Evolutionary conservation across 1,140 invertebrate genomes (phyloP), one percentile per base, ranked within the genome.

Genomic region (Cephus cinctus): DNA sequence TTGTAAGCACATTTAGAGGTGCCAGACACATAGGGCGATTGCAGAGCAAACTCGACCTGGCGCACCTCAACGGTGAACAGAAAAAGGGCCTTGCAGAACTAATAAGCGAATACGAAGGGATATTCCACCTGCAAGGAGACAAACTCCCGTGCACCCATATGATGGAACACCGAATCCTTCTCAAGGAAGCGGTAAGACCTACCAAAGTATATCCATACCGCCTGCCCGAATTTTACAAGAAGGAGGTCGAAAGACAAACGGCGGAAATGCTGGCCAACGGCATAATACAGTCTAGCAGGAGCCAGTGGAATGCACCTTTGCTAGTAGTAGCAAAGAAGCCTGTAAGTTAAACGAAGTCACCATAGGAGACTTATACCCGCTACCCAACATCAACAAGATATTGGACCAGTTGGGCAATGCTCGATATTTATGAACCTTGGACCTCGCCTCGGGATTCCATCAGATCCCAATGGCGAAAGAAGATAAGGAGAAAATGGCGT

Each of bases 111-210:
- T 31, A 12, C 23, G 41, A 43, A 16, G 22, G 18, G 19, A 43
- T 43, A 14, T 43, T 43, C 14, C n/a, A 30, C 16, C 16, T 43
- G 8, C n/a, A 27, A 31, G 41, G 41, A 9, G 41, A 43, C n/a
- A 3, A 31, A 18, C 25, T 31, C 3, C 3, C 11, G 8, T 18
- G 41, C n/a, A 31, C 41, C 22, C 9, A 27, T 30, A 31, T 4
- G 27, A 11, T 16, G 2, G 27, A 43, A 19, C 41, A 27, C 12
- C 4, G 5, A 3, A 31, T 30, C n/a, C 15, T 25, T 12, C 22
- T 30, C 9, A 43, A 31, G 12, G 41, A 43, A 5, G 22, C 22
- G 5, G 23, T 15, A 3, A 2, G 5, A 16, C 23, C 41, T 15
- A n/a, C n/a, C n/a, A n/a, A n/a, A n/a, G n/a, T n/a, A n/a, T n/a